Base-by-base conservation (phyloP, 2,113 vertebrate genomes). In the Rhineura floridana region DNA sequence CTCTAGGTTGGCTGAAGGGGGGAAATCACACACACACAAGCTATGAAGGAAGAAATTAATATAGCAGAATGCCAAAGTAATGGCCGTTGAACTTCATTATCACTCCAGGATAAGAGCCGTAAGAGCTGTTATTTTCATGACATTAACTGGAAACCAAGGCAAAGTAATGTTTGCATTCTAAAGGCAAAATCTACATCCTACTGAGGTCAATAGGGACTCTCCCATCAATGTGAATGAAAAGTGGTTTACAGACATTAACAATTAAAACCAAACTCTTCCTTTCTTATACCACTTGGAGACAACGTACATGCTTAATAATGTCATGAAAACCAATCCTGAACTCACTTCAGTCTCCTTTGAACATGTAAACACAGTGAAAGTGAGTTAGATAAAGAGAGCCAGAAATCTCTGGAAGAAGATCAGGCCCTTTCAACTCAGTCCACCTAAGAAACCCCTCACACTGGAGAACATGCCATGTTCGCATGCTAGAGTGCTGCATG, bases 121-220 rank as follows among this genome's bases (percentile, higher is more conserved):
- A 85, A 79, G 83, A 80, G 82, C 85, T 82, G 46, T 7, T 25
- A 91, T 39, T 44, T 89, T 77, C 89, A 87, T 65, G 33, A 92
- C 81, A 76, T 48, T 48, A 81, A 90, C 39, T 1, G 0, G 10
- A 59, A 44, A 50, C 10, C 8, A 36, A 55, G 33, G 50, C 89
- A 76, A 19, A 23, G n/a, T 11, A 85, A 50, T 75, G 25, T 78
- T 39, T 0, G 0, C 10, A 77, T 87, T 30, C 62, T 75, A 88
- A 92, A 86, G 36, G 52, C 81, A 87, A 1, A 77, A 85, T 55
- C 78, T 87, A 42, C 42, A 69, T 42, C 6, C 50, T 8, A 1
- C 6, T 3, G 25, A 87, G 59, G 62, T 50, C 12, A 36, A 28
- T 42, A 23, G 46, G 25, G 44, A n/a, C 50, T 59, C 23, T 42